Evolutionary conservation across 1,140 invertebrate species (phyloP), one percentile per base, ranked within the genome.

Genomic region (Pogonomyrmex barbatus): DNA sequence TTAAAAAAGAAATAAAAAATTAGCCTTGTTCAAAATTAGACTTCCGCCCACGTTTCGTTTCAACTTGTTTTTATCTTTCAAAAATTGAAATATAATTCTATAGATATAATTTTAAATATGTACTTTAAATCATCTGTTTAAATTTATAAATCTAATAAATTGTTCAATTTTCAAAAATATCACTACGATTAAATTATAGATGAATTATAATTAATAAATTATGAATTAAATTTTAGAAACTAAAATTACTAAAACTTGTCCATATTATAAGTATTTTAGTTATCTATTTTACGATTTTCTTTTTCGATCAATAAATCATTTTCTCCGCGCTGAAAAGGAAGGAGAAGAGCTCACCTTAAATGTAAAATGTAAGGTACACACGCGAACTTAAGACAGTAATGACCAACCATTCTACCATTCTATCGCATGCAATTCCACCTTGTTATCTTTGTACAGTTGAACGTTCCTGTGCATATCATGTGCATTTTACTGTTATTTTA

Each of bases 71-170:
- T 33, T 52, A 50, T 71, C 36, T 33, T 71, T 14, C 10, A 2
- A 70, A 70, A 70, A 70, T 70, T 70, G 24, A 4, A 6, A 9
- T 70, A 65, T 70, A 65, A 65, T n/a, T 65, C 36, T n/a, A 1
- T 36, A 63, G 10, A 39, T 65, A n/a, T 39, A n/a, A 39, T 63
- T 65, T 24, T 24, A 24, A 24, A n/a, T 42, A 65, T 17, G 2
- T 39, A 65, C 36, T 63, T 62, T 42, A 39, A 63, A 9, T 39
- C 36, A 2, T 33, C 33, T 24, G 9, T 52, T 17, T 9, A 68
- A 2, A 1, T 39, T 10, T 24, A 17, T 42, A 42, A n/a, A 14
- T 68, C 30, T 47, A 30, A 47, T 5, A 10, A 17, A 36, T 71
- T 10, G 47, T 52, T 50, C n/a, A 50, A 4, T 30, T 24, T 52